A percentile compares a stretch with the other conserved stretches of the same genome.
These are phyloP conservation scores for Rhynchomys soricoides DNA, from an alignment of 2,113 vertebrate species.

Conservation along the genomic window DNA sequence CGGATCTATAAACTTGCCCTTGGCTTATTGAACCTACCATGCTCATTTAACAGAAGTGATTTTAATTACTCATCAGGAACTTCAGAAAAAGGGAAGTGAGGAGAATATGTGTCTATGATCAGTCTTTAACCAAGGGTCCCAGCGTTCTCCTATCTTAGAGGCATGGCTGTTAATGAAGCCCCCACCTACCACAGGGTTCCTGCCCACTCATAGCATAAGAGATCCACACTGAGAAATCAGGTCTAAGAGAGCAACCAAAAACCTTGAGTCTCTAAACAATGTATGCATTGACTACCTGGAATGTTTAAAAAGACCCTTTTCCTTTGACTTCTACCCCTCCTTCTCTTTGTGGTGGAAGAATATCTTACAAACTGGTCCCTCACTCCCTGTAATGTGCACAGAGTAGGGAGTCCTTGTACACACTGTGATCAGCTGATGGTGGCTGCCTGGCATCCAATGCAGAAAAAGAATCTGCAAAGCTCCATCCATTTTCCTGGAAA, in stretches of 20 bases:
- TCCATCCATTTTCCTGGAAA: no score
- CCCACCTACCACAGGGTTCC: fast-evolving
- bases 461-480: background rate
- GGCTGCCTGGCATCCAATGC: background rate
- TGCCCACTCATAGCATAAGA: fast-evolving
- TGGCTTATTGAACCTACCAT: constrained; percentile 77
- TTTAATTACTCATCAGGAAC: constrained; percentile 73
- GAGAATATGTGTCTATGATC: constrained; percentile 2
- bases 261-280: background rate
- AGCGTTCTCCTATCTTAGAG: background rate
- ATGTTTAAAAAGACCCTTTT: background rate
- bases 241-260: background rate
- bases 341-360: background rate
- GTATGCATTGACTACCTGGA: background rate
- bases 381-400: background rate
- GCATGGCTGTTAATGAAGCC: background rate
- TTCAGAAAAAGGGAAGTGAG: constrained; percentile 29
- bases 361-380: background rate
- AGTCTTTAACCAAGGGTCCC: background rate
- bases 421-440: background rate
- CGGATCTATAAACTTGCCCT: constrained; percentile 77
- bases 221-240: background rate
- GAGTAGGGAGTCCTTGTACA: background rate
- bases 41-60: constrained; percentile 71
- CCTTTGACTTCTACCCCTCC: background rate